Base-by-base conservation (phyloP, 1,140 invertebrate species). In the Drosophila santomea region DNA sequence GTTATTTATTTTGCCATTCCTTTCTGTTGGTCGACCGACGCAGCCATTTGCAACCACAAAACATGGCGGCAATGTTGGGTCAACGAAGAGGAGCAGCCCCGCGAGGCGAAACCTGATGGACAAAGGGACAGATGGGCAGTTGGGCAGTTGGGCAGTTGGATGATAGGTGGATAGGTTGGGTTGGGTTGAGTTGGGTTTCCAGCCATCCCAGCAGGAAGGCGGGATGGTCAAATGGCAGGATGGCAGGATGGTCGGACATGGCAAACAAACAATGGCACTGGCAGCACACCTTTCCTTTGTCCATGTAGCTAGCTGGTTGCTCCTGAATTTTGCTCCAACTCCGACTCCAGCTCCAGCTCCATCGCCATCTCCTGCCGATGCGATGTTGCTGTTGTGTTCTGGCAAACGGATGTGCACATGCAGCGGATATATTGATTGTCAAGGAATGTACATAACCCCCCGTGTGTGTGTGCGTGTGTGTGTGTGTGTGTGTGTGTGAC, bases 381-480 rank as follows among this genome's bases (percentile, higher is more conserved):
- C 44, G 61, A 41, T 66, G 55, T 56, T 47, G 44, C 36, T 50
- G 48, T 63, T 56, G 69, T 60, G 55, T 74, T 63, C 57, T 63
- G 57, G 57, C 74, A 78, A 86, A 76, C 82, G 83, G 80, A 88
- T 69, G 67, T 68, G 64, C 81, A 88, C 86, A 81, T 88, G 81
- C 84, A 88, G 80, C 83, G 83, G 79, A 89, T 83, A 83, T 84
- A 88, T 88, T 88, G 84, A 88, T 88, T 88, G 84, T 89, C 84
- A 71, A 77, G 61, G 50, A 58, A 41, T 68, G 50, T 59, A 72
- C 45, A 66, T 32, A 36, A 58, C 20, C 35, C 4, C 43, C 32
- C 44, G 45, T 38, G 36, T 32, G 50, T 35, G 15, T 54, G 36
- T 32, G 50, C 35, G 15, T 54, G 39, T 36, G n/a, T 69, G 28